phyloP scores from a whole-genome alignment of 2,113 vertebrate species.

The Zingel zingel region DNA sequence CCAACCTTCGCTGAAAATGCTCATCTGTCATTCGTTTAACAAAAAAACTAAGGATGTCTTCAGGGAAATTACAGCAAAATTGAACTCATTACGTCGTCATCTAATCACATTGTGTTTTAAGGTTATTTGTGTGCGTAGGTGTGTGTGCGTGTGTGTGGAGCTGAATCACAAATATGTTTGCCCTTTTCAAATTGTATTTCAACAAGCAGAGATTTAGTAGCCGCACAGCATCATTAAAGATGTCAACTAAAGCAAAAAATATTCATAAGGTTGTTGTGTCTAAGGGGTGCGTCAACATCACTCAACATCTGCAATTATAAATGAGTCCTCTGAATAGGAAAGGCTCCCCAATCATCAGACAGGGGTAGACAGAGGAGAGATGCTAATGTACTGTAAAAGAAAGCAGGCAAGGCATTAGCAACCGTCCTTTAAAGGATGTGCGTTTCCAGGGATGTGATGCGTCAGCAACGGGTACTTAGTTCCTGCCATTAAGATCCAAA shows the following conservation, averaged over 20 bases:
- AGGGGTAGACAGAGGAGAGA: neutral
- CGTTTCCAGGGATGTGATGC: conserved; percentile 1
- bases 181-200: neutral
- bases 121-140: neutral
- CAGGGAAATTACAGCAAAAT: conserved; percentile 35
- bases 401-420: neutral
- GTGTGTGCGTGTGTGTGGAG: neutral
- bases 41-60: neutral
- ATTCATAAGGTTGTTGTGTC: neutral
- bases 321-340: neutral
- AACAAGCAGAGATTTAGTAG: too few relatives aligned
- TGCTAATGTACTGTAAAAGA: conserved; percentile 33
- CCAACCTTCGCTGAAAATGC: neutral
- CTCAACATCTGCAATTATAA: conserved; percentile 6
- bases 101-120: conserved; percentile 17
- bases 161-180: conserved; percentile 7
- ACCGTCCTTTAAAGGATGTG: neutral
- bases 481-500: conserved; percentile 1
- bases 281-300: neutral
- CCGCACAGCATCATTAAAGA: neutral
- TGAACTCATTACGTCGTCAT: conserved; percentile 25
- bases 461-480: conserved; percentile 7
- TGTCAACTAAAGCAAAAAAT: neutral
- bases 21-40: conserved; percentile 17
- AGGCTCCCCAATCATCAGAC: neutral